Evolutionary conservation across 2,113 vertebrate genomes (phyloP).

Genomic region (Labeo rohita): DNA sequence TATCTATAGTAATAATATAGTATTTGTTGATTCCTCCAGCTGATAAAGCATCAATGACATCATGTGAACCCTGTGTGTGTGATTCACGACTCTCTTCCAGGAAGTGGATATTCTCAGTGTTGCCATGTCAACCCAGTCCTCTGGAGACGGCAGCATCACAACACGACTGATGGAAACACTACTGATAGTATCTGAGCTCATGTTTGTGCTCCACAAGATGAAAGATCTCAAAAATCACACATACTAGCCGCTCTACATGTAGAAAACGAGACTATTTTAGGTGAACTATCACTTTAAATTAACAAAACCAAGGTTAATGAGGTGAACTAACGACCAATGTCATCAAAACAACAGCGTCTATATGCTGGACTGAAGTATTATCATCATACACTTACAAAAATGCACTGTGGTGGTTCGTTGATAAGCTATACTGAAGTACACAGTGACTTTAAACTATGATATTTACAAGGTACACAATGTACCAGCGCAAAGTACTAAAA

Average conservation of each 20-base stretch:
- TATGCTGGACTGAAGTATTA: too few relatives aligned
- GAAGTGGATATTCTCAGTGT: background rate
- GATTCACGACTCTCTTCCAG: background rate
- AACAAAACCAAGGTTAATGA: background rate
- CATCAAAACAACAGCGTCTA: background rate
- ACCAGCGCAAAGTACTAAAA: background rate
- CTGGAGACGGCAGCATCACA: background rate
- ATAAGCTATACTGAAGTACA: too few relatives aligned
- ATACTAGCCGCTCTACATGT: background rate
- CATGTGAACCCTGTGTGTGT: background rate
- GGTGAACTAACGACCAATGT: background rate
- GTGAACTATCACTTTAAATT: background rate
- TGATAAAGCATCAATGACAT: background rate
- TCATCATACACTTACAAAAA: background rate
- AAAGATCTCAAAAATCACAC: background rate
- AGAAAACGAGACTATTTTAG: background rate
- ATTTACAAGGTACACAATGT: conserved; percentile 2
- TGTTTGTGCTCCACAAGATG: background rate
- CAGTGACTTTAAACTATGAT: background rate
- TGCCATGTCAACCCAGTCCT: background rate
- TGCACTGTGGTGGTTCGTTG: background rate
- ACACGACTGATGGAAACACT: background rate
- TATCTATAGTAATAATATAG: too few relatives aligned
- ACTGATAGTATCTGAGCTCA: background rate
- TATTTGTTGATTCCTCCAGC: background rate